These are phyloP conservation scores for Dicrostonyx torquatus DNA, from an alignment of 2,797 vertebrate species.

Conservation along the genomic window DNA sequence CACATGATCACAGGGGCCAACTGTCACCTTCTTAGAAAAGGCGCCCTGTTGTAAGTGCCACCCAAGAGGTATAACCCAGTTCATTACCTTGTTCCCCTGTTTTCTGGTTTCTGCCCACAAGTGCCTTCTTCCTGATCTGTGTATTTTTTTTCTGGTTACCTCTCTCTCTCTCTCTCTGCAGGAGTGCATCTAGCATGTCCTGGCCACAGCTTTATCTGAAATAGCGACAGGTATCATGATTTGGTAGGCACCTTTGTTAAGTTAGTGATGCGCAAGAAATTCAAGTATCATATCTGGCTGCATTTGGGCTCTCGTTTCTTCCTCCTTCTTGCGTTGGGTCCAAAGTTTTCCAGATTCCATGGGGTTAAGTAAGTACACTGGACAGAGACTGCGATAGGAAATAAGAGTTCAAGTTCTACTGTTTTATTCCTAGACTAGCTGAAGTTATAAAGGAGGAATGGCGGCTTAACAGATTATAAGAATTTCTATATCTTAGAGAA, in stretches of 20 bases:
- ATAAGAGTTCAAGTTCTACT: constrained; percentile 11
- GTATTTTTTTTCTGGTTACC: neutral
- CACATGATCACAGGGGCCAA: neutral
- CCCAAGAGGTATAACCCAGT: neutral
- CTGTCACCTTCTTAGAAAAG: neutral
- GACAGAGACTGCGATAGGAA: neutral
- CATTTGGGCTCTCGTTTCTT: neutral
- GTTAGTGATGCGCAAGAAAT: constrained; percentile 20
- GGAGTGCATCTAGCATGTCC: neutral
- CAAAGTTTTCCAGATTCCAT: neutral
- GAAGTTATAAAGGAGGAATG: neutral
- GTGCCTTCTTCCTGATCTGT: neutral
- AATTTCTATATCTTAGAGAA: constrained; percentile 23
- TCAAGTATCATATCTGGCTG: neutral
- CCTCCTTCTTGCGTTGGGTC: neutral
- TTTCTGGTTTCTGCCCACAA: neutral
- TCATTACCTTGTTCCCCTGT: neutral
- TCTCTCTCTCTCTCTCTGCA: neutral
- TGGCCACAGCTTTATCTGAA: neutral
- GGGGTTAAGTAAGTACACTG: neutral
- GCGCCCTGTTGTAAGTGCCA: neutral
- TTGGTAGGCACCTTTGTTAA: constrained; percentile 10
- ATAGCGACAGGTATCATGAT: neutral
- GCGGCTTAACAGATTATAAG: constrained; percentile 5
- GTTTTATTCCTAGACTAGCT: neutral